phyloP scores from a whole-genome alignment of 64 coral and sea anemone genomes.

The Acropora tenuis region DNA sequence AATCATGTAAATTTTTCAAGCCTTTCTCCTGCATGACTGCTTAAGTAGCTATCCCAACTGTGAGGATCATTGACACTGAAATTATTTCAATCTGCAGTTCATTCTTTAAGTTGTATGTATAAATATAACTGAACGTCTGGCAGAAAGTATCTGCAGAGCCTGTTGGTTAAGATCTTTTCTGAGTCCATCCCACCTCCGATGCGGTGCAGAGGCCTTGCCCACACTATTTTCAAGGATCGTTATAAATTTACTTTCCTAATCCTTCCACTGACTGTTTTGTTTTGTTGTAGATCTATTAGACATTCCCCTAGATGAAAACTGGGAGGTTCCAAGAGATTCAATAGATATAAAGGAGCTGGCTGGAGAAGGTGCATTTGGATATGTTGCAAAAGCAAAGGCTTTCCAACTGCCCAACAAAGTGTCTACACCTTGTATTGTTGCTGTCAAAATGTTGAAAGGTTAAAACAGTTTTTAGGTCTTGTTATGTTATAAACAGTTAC shows the following conservation, averaged over 20 bases:
- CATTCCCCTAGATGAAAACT: slow-evolving; percentile 71
- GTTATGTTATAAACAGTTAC: background rate
- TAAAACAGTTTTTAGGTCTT: background rate
- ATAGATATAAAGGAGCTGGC: slow-evolving; percentile 72
- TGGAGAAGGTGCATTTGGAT: slow-evolving; percentile 95
- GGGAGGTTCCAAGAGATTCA: slow-evolving; percentile 80
- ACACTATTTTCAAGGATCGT: background rate
- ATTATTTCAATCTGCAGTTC: too few species aligned
- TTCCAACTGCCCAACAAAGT: slow-evolving; percentile 42
- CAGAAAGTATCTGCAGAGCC: too few species aligned
- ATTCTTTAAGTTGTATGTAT: too few species aligned
- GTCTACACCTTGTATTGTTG: slow-evolving; percentile 65
- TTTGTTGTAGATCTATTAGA: slow-evolving; percentile 72
- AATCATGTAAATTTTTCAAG: too few species aligned
- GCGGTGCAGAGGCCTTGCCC: too few species aligned
- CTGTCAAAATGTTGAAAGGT: slow-evolving; percentile 98
- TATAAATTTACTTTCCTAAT: background rate
- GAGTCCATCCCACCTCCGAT: too few species aligned
- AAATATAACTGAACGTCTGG: too few species aligned
- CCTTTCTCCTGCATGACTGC: too few species aligned
- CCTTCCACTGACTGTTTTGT: background rate
- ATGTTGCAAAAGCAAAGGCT: slow-evolving; percentile 84
- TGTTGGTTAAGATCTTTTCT: too few species aligned
- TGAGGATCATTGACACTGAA: too few species aligned
- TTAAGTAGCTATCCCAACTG: too few species aligned